Percentiles rank a stretch among this genome's conserved stretches.
phyloP scores from a whole-genome alignment of 2,888 invertebrate genomes.

The Ariolimax columbianus region DNA sequence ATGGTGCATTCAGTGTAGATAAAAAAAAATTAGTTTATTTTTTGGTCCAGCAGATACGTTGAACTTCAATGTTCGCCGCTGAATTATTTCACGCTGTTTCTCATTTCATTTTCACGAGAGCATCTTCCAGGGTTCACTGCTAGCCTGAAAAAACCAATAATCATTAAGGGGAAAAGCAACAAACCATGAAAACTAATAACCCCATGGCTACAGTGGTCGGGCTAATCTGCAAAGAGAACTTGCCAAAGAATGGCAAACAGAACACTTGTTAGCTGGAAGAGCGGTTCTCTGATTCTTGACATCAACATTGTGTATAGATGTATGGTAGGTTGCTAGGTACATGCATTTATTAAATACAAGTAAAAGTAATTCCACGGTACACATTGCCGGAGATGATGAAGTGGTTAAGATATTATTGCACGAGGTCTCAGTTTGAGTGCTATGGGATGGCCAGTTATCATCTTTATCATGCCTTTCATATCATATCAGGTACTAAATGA shows the following conservation, averaged over 20 bases:
- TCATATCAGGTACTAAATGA: too few relatives aligned
- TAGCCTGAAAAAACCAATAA: constrained; percentile 11
- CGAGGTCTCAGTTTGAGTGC: too few relatives aligned
- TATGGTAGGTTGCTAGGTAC: too few relatives aligned
- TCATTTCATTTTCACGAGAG: too few relatives aligned
- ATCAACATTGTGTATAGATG: background rate
- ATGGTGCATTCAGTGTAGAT: too few relatives aligned
- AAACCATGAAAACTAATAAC: constrained; percentile 24
- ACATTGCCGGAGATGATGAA: too few relatives aligned
- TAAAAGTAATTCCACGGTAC: too few relatives aligned
- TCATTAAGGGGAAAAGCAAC: background rate
- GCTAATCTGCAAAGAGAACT: background rate
- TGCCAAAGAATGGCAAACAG: background rate
- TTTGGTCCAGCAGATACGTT: background rate
- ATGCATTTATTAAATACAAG: too few relatives aligned
- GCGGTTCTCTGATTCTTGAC: background rate
- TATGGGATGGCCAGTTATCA: too few relatives aligned
- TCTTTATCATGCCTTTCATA: too few relatives aligned
- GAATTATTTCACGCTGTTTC: background rate
- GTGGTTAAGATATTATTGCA: too few relatives aligned
- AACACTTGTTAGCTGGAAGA: background rate
- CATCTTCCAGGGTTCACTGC: background rate
- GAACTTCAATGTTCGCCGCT: background rate
- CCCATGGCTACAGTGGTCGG: background rate
- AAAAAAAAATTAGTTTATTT: too few relatives aligned